A percentile compares a stretch with the other conserved stretches of the same genome.
Evolutionary conservation across 2,113 vertebrate genomes (phyloP).

Genomic region (Sinocyclocheilus rhinocerous): DNA sequence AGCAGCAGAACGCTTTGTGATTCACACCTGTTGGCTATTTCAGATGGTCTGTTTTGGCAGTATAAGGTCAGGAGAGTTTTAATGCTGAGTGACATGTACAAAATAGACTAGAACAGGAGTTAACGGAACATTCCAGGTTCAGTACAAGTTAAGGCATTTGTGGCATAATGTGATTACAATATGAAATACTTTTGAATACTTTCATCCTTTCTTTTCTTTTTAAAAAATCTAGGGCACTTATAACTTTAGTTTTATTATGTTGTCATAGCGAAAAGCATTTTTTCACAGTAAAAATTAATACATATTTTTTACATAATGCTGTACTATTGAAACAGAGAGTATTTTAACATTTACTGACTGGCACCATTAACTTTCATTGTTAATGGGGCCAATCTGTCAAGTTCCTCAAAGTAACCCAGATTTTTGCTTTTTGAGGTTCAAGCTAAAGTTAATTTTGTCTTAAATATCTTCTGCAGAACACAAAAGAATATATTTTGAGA

Average conservation of each 20-base stretch:
- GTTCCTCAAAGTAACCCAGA: not conserved
- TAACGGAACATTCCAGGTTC: not conserved
- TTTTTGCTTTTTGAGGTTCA: not conserved
- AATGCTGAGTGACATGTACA: not conserved
- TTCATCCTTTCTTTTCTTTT: not conserved
- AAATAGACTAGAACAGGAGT: not conserved
- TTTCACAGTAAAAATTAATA: not conserved
- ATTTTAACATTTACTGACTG: not conserved
- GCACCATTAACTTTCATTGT: not conserved
- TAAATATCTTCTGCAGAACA: not conserved
- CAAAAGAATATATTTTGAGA: not conserved
- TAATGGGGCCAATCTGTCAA: not conserved
- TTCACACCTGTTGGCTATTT: conserved; percentile 42
- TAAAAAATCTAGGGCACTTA: not conserved
- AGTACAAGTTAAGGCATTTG: not conserved
- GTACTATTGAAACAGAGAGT: not conserved
- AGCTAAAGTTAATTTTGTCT: not conserved
- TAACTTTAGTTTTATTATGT: not conserved
- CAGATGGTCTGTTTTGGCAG: not conserved
- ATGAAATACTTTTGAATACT: not conserved
- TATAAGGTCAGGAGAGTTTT: conserved; percentile 9
- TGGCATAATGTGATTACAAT: not conserved
- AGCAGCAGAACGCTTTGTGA: not conserved
- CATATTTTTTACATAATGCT: not conserved
- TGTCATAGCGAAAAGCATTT: not conserved